Evolutionary conservation across 37 sponge, comb jelly and placozoan genomes (phyloP).

Genomic region (Cladorhizidae sp.): DNA sequence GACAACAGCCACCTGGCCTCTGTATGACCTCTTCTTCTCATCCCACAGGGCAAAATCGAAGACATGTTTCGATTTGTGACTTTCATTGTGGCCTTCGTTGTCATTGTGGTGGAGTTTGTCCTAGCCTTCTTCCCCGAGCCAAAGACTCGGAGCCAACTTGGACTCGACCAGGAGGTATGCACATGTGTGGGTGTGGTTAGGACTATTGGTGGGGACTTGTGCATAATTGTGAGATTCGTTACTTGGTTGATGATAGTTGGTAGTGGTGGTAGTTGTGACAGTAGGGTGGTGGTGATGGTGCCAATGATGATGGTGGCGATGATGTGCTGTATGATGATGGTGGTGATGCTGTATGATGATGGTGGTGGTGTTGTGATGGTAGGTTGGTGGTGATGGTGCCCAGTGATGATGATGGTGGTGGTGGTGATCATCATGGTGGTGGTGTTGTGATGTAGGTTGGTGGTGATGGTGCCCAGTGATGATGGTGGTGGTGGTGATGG

Average conservation of each 20-base stretch:
- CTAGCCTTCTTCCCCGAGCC: slow-evolving; percentile 67
- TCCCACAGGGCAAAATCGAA: slow-evolving; percentile 17
- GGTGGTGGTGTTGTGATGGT: not conserved
- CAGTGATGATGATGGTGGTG: not conserved
- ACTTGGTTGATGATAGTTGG: too few species aligned
- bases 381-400: too few species aligned
- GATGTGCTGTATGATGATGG: not conserved
- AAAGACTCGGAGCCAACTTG: too few species aligned
- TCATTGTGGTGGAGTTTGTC: slow-evolving; percentile 62
- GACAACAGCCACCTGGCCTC: not conserved
- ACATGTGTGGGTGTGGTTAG: too few species aligned
- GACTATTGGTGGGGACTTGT: too few species aligned
- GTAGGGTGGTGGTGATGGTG: too few species aligned
- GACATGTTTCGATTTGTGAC: slow-evolving; percentile 58
- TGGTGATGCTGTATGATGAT: not conserved
- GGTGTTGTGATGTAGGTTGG: too few species aligned
- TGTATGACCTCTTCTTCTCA: not conserved
- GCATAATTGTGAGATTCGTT: too few species aligned
- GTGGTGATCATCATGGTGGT: too few species aligned
- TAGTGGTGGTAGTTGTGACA: not conserved
- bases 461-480: too few species aligned
- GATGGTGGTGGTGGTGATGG: too few species aligned
- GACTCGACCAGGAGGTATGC: too few species aligned
- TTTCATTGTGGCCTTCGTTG: slow-evolving; percentile 26
- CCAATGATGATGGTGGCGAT: not conserved